A percentile compares a stretch with the other conserved stretches of the same genome.
Evolutionary conservation across 2,113 vertebrate species (phyloP).

Genomic region (Rhinogobius similis): DNA sequence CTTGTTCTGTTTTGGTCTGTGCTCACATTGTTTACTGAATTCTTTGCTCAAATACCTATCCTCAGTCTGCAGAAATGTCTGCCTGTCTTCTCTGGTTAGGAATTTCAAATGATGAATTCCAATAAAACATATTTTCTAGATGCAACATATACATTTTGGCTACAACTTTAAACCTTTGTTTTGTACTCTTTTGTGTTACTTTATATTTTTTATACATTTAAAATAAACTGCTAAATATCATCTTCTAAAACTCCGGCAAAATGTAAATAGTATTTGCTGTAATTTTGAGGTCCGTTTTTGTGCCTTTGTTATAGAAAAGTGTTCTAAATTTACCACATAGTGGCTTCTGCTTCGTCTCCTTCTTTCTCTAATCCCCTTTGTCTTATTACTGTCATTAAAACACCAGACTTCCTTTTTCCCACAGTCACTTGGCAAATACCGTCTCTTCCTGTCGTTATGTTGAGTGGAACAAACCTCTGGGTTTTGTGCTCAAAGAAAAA

Average conservation of each 20-base stretch:
- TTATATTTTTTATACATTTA: background rate
- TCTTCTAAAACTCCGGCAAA: background rate
- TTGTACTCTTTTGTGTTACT: background rate
- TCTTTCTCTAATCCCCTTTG: background rate
- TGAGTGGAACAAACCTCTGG: slow-evolving; percentile 25
- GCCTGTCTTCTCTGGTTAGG: too few species aligned
- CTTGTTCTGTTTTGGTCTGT: background rate
- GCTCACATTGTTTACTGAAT: background rate
- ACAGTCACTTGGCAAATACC: slow-evolving; percentile 28
- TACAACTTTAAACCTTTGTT: background rate
- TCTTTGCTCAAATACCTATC: background rate
- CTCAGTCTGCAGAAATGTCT: too few species aligned
- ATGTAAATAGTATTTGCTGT: background rate
- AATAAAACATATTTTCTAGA: too few species aligned
- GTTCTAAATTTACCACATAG: background rate
- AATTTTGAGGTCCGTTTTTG: background rate
- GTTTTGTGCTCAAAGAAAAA: slow-evolving; percentile 16
- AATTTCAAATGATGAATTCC: too few species aligned
- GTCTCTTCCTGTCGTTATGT: slow-evolving; percentile 13
- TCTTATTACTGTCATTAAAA: slow-evolving; percentile 4
- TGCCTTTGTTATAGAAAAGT: background rate
- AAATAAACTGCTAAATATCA: background rate
- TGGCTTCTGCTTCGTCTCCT: background rate
- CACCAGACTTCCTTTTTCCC: slow-evolving; percentile 7
- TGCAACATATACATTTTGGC: too few species aligned